Percentiles rank a stretch among this genome's conserved stretches.
phyloP scores from a whole-genome alignment of 35 echinoderm and acorn worm species.

The Eucidaris tribuloides region DNA sequence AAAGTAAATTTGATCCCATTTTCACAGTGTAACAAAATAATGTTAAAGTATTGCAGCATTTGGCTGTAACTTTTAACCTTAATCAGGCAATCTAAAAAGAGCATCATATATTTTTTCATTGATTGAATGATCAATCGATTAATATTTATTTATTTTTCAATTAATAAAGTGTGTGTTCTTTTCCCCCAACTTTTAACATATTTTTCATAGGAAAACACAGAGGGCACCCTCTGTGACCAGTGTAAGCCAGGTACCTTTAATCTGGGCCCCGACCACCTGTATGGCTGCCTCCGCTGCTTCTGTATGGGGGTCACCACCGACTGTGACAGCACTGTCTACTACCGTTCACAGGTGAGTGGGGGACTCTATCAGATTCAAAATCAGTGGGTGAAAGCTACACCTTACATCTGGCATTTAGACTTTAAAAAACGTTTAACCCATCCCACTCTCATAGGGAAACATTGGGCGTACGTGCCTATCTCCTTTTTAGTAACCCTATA shows the following conservation, averaged over 20 bases:
- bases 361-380: not conserved
- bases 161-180: no score
- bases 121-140: no score
- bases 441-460: no score
- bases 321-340: constrained; percentile 69
- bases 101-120: no score
- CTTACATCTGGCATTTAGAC: not conserved
- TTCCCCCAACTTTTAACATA: no score
- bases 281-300: constrained; percentile 92
- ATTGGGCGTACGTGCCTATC: no score
- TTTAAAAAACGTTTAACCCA: not conserved
- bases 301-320: constrained; percentile 74
- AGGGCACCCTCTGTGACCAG: constrained; percentile 63
- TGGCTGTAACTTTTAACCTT: no score
- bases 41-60: no score
- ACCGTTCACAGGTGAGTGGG: constrained; percentile 69
- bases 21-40: no score
- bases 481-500: not conserved
- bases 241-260: constrained; percentile 60
- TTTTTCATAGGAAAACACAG: constrained; percentile 59
- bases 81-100: no score
- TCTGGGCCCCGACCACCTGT: constrained; percentile 66
- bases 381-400: not conserved
- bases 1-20: no score
- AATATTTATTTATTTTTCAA: no score